Evolutionary conservation across 2,888 invertebrate genomes (phyloP).

Genomic region (Synanthedon formicaeformis): DNA sequence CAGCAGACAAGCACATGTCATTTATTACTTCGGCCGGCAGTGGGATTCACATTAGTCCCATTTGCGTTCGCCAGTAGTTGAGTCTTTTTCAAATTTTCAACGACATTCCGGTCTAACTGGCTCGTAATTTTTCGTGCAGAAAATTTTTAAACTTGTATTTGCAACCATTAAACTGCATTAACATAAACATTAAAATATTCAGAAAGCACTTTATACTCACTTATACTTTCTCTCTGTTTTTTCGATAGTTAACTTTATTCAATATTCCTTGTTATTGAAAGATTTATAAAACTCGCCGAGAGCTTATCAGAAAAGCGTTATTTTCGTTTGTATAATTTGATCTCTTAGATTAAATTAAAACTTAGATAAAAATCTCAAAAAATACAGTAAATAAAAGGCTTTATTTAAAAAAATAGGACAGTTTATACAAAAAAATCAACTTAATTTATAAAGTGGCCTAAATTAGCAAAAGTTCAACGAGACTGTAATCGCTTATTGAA

Average conservation of each 20-base stretch:
- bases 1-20: slow-evolving; percentile 27
- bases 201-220: no score
- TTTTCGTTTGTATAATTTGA: no score
- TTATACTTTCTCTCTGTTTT: no score
- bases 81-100: slow-evolving; percentile 8
- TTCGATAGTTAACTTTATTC: no score
- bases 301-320: no score
- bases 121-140: background rate
- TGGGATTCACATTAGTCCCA: slow-evolving; percentile 22
- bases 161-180: background rate
- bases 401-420: background rate
- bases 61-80: slow-evolving; percentile 15
- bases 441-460: background rate
- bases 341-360: background rate
- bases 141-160: background rate
- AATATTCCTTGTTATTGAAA: no score
- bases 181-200: no score
- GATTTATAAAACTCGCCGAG: no score
- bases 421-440: background rate
- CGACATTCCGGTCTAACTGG: background rate
- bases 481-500: background rate
- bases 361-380: no score
- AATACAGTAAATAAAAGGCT: no score
- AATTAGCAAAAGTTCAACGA: background rate
- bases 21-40: slow-evolving; percentile 32